These are phyloP conservation scores for Agonum fuliginosum DNA, from an alignment of 2,888 invertebrate genomes.

Conservation along the genomic window DNA sequence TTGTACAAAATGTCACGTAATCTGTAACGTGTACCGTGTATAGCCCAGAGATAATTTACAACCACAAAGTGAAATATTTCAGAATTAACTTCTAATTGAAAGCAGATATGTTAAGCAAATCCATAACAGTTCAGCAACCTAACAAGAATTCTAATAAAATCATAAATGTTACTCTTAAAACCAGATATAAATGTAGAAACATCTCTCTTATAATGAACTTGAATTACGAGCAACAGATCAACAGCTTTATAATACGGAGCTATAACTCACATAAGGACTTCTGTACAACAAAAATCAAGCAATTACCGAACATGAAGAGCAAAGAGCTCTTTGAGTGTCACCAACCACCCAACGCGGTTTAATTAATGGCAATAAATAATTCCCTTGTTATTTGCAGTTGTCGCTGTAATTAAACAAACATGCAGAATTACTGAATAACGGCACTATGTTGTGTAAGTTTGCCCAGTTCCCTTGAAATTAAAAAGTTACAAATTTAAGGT, in stretches of 20 bases:
- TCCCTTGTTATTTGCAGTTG: slow-evolving; percentile 29
- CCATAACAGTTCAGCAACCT: slow-evolving; percentile 29
- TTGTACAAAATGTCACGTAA: slow-evolving; percentile 1
- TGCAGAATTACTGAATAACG: slow-evolving; percentile 30
- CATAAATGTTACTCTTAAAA: slow-evolving; percentile 18
- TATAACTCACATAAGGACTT: slow-evolving; percentile 10
- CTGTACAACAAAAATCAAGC: slow-evolving; percentile 33
- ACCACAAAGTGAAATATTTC: slow-evolving; percentile 1
- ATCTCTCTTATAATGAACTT: slow-evolving; percentile 32
- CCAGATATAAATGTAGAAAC: background rate
- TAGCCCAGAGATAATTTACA: background rate
- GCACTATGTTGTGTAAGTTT: slow-evolving; percentile 32
- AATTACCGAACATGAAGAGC: slow-evolving; percentile 37
- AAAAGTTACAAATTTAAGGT: slow-evolving; percentile 53
- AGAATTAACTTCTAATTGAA: slow-evolving; percentile 36
- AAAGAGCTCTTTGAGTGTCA: slow-evolving; percentile 38
- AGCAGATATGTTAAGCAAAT: slow-evolving; percentile 26
- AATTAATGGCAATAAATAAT: slow-evolving; percentile 47
- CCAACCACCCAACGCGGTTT: slow-evolving; percentile 47
- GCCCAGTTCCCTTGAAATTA: slow-evolving; percentile 47
- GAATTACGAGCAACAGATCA: slow-evolving; percentile 25
- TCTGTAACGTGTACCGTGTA: background rate
- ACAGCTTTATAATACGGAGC: background rate
- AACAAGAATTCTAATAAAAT: slow-evolving; percentile 35
- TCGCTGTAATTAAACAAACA: slow-evolving; percentile 28